Evolutionary conservation across 1,140 invertebrate species (phyloP).

Genomic region (silkworm (Bombyx mori)): DNA sequence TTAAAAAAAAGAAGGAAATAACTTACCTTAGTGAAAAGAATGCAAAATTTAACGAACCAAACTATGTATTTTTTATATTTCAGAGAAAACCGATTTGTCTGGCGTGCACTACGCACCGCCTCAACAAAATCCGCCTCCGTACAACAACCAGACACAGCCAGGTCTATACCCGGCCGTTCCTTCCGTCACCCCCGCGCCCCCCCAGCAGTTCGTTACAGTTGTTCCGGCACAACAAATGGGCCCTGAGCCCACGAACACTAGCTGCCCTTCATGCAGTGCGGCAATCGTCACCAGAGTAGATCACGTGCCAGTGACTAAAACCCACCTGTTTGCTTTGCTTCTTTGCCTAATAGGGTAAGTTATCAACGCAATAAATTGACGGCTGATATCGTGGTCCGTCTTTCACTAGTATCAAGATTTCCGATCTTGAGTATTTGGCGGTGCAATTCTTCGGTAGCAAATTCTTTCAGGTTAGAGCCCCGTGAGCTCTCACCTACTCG

Average conservation of each 20-base stretch:
- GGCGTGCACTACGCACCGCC: background rate
- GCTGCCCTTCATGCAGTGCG: constrained; percentile 70
- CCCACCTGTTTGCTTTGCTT: constrained; percentile 72
- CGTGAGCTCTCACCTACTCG: no score
- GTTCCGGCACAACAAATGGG: constrained; percentile 43
- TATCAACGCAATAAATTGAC: no score
- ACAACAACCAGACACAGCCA: background rate
- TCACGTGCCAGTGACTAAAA: constrained; percentile 66
- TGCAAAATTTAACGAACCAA: no score
- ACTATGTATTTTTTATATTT: no score
- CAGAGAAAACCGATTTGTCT: no score
- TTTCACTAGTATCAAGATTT: no score
- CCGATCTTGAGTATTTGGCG: no score
- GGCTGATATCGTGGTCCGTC: no score
- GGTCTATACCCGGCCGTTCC: constrained; percentile 3
- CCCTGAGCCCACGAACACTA: constrained; percentile 45
- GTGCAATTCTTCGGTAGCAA: no score
- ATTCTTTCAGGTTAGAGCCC: no score
- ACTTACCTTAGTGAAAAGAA: no score
- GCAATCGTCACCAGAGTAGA: constrained; percentile 68
- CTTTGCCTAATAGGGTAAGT: constrained; percentile 71
- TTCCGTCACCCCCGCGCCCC: constrained; percentile 1
- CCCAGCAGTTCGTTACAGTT: background rate
- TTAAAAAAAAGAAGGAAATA: no score
- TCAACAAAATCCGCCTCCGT: background rate